Evolutionary conservation across 1,140 invertebrate species (phyloP).

Genomic region (Tigriopus japonicus): DNA sequence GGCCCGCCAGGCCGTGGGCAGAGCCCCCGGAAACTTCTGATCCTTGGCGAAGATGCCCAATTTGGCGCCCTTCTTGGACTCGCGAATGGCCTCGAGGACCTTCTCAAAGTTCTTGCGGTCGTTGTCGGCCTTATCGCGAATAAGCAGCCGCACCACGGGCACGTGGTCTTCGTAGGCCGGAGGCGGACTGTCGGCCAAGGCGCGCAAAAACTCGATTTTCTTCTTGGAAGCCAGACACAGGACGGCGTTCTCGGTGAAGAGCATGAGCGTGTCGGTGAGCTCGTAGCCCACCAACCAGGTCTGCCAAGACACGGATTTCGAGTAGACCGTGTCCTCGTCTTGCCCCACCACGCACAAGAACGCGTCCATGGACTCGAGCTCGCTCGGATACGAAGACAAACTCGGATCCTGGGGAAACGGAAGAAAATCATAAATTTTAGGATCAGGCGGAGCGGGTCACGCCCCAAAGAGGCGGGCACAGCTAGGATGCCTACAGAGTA

Average conservation of each 20-base stretch:
- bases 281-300: constrained; percentile 96
- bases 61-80: constrained; percentile 70
- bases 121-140: constrained; percentile 83
- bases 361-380: constrained; percentile 70
- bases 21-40: constrained; percentile 67
- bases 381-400: constrained; percentile 36
- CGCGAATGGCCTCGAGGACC: constrained; percentile 62
- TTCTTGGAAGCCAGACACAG: constrained; percentile 89
- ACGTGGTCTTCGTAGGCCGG: constrained; percentile 43
- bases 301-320: constrained; percentile 83
- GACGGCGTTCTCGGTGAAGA: constrained; percentile 62
- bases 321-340: constrained; percentile 86
- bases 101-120: constrained; percentile 85
- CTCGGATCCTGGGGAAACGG: constrained; percentile 42
- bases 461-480: too few relatives aligned
- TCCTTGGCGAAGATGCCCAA: constrained; percentile 89
- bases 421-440: constrained; percentile 16
- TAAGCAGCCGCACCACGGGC: constrained; percentile 65
- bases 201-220: constrained; percentile 88
- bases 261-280: constrained; percentile 81
- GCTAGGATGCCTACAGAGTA: too few relatives aligned
- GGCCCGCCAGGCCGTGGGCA: constrained; percentile 74
- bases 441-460: background rate
- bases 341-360: constrained; percentile 70
- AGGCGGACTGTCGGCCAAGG: constrained; percentile 69